These are phyloP conservation scores for Pogonomyrmex californicus DNA, from an alignment of 1,140 invertebrate species.

Conservation along the genomic window DNA sequence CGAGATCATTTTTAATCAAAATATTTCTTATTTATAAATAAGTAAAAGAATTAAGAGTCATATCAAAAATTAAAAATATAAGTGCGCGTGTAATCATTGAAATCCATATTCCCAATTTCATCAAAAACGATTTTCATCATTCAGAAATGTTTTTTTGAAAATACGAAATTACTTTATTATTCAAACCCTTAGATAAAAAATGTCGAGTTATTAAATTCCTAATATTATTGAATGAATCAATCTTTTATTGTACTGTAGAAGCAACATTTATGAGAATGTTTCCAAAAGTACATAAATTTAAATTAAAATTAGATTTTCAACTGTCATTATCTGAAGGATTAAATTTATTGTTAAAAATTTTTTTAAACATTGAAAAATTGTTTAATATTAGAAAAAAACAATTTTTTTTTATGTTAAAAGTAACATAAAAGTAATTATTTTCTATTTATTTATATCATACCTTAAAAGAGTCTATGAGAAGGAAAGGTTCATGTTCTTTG, in stretches of 20 bases:
- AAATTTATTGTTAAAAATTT: conserved; percentile 9
- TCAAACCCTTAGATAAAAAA: neutral
- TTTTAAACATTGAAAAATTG: neutral
- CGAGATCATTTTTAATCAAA: conserved; percentile 15
- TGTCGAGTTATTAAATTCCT: conserved; percentile 2
- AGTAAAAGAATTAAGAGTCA: neutral
- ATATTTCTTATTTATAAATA: conserved; percentile 11
- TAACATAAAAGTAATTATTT: neutral
- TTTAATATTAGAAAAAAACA: neutral
- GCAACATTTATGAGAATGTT: neutral
- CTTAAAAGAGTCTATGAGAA: neutral
- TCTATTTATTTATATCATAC: neutral
- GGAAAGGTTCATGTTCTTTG: neutral
- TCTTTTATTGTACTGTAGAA: neutral
- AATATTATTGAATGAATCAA: neutral
- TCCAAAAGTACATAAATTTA: neutral
- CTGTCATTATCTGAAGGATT: neutral
- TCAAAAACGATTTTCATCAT: neutral
- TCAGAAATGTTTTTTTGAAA: conserved; percentile 35
- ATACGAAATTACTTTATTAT: neutral
- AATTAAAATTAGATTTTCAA: conserved; percentile 22
- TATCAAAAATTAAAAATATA: conserved; percentile 13
- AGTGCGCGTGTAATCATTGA: neutral
- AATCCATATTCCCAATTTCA: neutral
- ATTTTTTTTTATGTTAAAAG: neutral